Conservation (phyloP, 2,797 vertebrate species). For the Vultur gryphus region DNA sequence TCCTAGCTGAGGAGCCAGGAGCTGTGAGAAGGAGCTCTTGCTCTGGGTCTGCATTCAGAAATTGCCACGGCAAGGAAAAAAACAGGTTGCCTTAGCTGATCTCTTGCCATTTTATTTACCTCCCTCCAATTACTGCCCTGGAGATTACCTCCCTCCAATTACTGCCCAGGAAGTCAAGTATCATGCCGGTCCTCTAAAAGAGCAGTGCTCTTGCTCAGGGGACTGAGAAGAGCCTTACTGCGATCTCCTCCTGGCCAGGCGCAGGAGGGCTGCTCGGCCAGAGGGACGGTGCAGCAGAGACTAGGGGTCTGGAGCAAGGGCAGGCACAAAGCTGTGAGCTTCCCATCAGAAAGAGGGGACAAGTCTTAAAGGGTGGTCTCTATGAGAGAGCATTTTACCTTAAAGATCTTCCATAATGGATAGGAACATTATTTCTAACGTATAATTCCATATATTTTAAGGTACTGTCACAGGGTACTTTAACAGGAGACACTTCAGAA, state of each 20-base stretch:
- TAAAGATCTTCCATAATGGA: not conserved
- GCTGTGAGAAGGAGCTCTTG: not conserved
- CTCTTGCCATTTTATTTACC: not conserved
- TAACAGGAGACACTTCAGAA: not conserved
- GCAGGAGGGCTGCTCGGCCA: rapidly evolving
- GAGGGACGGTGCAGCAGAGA: not conserved
- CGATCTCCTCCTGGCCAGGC: not conserved
- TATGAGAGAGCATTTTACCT: not conserved
- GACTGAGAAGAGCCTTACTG: not conserved
- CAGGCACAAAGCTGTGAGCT: not conserved
- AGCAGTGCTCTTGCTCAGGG: not conserved
- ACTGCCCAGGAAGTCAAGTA: not conserved
- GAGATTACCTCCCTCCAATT: not conserved
- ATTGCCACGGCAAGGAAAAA: not conserved
- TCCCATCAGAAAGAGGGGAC: not conserved
- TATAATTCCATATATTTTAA: not conserved
- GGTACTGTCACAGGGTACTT: not conserved
- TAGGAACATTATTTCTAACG: not conserved
- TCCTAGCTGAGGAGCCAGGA: not conserved
- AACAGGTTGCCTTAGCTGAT: not conserved
- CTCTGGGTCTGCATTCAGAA: not conserved
- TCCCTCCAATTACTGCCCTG: not conserved
- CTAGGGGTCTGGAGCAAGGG: not conserved
- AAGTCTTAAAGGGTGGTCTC: not conserved
- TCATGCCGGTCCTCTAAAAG: not conserved